These are phyloP conservation scores for Andrena chrysosceles DNA, from an alignment of 2,888 invertebrate species.

Conservation along the genomic window DNA sequence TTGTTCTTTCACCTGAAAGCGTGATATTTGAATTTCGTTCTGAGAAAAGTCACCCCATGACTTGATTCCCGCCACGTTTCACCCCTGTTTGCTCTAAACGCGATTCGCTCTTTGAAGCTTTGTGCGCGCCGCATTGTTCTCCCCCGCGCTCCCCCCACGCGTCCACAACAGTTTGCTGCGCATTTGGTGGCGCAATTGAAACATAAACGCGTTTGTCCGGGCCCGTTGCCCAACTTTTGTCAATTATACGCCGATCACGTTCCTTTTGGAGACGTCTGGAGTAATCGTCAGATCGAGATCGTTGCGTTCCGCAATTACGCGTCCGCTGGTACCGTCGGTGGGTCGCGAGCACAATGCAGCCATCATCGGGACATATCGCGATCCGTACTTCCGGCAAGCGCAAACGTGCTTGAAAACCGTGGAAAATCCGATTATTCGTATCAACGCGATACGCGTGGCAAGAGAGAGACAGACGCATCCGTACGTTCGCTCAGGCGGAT, in stretches of 20 bases:
- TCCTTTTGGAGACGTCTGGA: neutral
- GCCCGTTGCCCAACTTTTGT: neutral
- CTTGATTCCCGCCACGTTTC: neutral
- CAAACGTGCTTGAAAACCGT: conserved; percentile 64
- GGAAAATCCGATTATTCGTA: conserved; percentile 69
- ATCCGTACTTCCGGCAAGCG: conserved; percentile 51
- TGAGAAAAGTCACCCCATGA: neutral
- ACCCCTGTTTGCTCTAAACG: neutral
- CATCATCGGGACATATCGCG: conserved; percentile 53
- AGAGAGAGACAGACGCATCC: neutral
- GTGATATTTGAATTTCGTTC: neutral
- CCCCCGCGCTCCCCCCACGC: too few relatives aligned
- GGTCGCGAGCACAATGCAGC: conserved; percentile 46
- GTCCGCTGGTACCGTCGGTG: conserved; percentile 18
- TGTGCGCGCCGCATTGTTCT: conserved; percentile 4
- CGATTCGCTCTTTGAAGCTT: conserved; percentile 21
- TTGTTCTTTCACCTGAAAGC: neutral
- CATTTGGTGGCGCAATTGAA: conserved; percentile 8
- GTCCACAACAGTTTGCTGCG: conserved; percentile 1
- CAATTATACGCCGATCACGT: neutral
- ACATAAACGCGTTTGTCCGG: conserved; percentile 14
- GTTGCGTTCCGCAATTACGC: conserved; percentile 25
- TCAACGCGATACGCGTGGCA: conserved; percentile 30
- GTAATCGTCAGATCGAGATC: neutral
- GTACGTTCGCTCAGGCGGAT: conserved; percentile 23